phyloP scores from a whole-genome alignment of 2,888 invertebrate species.

The Melieria omissa region DNA sequence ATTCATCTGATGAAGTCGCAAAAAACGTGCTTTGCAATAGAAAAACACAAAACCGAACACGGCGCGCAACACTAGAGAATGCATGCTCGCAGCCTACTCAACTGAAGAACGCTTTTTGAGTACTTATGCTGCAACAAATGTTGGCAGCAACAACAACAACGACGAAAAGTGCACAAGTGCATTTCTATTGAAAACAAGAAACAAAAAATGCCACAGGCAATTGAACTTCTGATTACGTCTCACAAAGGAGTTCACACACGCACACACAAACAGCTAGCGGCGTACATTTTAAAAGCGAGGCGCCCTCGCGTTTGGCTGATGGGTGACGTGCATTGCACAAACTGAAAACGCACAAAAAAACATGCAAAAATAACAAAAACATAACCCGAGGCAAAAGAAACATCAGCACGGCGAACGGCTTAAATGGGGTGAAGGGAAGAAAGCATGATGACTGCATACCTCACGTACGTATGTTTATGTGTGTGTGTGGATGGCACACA shows the following conservation, averaged over 20 bases:
- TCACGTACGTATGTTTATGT: too few species aligned
- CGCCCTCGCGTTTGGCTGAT: neutral
- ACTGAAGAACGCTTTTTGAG: too few species aligned
- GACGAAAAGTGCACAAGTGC: neutral
- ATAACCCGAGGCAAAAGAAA: neutral
- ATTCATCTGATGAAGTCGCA: too few species aligned
- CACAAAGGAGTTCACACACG: slow-evolving; percentile 20
- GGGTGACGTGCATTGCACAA: neutral
- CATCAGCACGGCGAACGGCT: neutral
- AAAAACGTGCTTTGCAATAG: too few species aligned
- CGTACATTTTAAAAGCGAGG: neutral
- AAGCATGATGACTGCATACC: too few species aligned
- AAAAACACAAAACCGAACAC: too few species aligned
- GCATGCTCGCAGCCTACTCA: too few species aligned
- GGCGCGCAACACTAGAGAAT: too few species aligned
- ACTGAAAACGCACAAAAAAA: slow-evolving; percentile 13
- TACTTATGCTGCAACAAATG: too few species aligned
- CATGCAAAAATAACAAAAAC: neutral
- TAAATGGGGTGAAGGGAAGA: neutral
- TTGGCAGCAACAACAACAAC: too few species aligned
- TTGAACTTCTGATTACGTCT: slow-evolving; percentile 43
- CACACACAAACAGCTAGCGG: neutral
- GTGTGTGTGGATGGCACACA: too few species aligned
- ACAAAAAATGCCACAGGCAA: slow-evolving; percentile 39
- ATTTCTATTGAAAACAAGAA: neutral